Conservation (phyloP, 2,888 invertebrate species). For the Cepaea hortensis region DNA sequence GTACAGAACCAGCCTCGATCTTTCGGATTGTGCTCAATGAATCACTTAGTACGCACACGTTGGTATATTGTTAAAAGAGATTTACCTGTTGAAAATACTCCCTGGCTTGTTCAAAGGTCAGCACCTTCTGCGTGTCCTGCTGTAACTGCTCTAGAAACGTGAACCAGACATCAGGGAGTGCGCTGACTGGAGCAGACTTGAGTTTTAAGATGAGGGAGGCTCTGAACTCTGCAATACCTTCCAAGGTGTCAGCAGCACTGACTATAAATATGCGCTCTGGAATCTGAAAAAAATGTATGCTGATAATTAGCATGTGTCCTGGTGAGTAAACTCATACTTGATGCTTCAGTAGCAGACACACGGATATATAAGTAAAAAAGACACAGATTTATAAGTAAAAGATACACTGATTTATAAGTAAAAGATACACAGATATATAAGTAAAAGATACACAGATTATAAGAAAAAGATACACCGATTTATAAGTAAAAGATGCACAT, state of each 20-base stretch:
- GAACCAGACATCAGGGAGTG: conserved; percentile 67
- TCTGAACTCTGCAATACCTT: conserved; percentile 53
- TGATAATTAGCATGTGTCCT: not conserved
- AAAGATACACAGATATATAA: no score
- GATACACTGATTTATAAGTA: no score
- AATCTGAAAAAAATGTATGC: conserved; percentile 45
- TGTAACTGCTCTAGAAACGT: conserved; percentile 64
- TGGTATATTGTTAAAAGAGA: not conserved
- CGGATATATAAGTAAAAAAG: no score
- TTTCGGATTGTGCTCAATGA: no score
- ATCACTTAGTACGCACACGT: no score
- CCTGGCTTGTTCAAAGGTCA: conserved; percentile 60
- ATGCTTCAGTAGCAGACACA: no score
- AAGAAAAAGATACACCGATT: no score
- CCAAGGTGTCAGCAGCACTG: conserved; percentile 68
- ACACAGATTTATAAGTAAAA: no score
- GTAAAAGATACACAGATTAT: no score
- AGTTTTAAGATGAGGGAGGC: conserved; percentile 36
- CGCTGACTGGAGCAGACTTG: conserved; percentile 55
- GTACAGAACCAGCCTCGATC: no score
- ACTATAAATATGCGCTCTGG: conserved; percentile 63
- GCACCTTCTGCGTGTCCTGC: conserved; percentile 60
- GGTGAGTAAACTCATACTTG: not conserved
- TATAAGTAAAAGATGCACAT: no score
- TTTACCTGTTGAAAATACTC: conserved; percentile 58